phyloP scores from a whole-genome alignment of 2,888 invertebrate genomes.

The Lamproptera curius region DNA sequence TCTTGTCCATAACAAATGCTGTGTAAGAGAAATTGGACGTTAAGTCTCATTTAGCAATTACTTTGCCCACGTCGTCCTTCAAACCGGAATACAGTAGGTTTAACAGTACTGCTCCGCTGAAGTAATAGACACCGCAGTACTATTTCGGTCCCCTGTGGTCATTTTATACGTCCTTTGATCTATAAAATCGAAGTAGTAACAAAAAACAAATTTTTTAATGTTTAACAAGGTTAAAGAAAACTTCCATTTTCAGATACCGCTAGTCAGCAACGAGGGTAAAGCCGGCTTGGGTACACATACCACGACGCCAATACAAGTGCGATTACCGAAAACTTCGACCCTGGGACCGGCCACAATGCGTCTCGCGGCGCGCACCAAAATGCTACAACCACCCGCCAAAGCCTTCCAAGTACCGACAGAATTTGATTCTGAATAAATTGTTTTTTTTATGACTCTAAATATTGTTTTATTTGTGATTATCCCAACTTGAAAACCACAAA shows the following conservation, averaged over 20 bases:
- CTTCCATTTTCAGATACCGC: conserved; percentile 74
- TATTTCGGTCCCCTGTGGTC: no score
- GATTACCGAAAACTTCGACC: conserved; percentile 29
- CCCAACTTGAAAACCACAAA: neutral
- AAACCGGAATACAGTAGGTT: no score
- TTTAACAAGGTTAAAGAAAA: no score
- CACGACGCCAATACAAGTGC: conserved; percentile 20
- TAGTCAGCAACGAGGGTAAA: conserved; percentile 79
- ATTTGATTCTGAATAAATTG: conserved; percentile 45
- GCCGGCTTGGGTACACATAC: conserved; percentile 76
- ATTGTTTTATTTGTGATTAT: neutral
- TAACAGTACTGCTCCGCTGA: no score
- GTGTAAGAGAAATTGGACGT: no score
- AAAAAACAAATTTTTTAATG: no score
- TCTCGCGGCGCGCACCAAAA: conserved; percentile 53
- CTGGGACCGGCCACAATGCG: conserved; percentile 56
- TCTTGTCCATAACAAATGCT: no score
- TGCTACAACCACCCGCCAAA: conserved; percentile 63
- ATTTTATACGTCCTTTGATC: no score
- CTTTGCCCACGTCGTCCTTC: no score
- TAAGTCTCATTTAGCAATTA: no score
- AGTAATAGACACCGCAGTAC: no score
- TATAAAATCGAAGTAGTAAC: no score
- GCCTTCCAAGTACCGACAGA: conserved; percentile 52
- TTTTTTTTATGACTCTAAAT: neutral